Percentiles rank a stretch among this genome's conserved stretches.
These are phyloP conservation scores for Amazona guildingii DNA, from an alignment of 2,113 vertebrate genomes.

Conservation along the genomic window DNA sequence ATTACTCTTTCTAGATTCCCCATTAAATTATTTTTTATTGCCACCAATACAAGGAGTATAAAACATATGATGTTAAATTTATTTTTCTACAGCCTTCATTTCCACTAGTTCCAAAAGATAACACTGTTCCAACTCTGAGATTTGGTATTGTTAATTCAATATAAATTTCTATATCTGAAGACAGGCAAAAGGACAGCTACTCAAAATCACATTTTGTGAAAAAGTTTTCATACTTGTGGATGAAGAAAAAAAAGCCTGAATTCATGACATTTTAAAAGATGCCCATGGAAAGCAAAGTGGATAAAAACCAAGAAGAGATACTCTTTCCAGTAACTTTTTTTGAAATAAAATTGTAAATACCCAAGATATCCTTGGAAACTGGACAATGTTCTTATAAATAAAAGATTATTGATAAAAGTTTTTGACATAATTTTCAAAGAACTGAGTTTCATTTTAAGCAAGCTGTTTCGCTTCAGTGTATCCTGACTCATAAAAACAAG, in stretches of 20 bases:
- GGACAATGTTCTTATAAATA: background rate
- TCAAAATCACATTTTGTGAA: background rate
- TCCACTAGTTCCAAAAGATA: background rate
- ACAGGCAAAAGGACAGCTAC: background rate
- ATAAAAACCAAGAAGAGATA: background rate
- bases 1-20: background rate
- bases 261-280: background rate
- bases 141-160: background rate
- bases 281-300: fast-evolving
- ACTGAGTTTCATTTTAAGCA: background rate
- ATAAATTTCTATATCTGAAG: background rate
- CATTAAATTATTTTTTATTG: background rate
- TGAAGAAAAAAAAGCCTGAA: background rate
- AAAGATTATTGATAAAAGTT: background rate
- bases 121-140: background rate
- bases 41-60: background rate
- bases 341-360: background rate
- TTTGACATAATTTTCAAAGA: background rate
- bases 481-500: fast-evolving
- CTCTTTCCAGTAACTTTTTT: background rate
- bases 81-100: background rate
- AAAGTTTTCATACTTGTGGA: background rate
- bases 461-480: background rate
- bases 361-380: background rate
- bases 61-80: fast-evolving